phyloP scores from a whole-genome alignment of 1,140 invertebrate species.

The Mesaphorura yosii region DNA sequence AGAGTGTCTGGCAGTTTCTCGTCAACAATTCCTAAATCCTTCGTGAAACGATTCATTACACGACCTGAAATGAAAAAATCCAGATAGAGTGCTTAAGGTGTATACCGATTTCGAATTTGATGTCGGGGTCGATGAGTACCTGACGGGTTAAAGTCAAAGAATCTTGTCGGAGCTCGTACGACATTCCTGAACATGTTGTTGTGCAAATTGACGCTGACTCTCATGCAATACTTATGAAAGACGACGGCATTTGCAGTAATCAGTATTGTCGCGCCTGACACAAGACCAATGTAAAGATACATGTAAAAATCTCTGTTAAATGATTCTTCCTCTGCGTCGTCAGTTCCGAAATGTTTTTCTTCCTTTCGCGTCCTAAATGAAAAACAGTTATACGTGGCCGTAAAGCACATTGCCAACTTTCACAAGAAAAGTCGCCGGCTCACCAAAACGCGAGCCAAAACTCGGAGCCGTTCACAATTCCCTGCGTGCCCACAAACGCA shows the following conservation, averaged over 20 bases:
- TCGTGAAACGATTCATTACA: constrained; percentile 63
- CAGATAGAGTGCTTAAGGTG: not conserved
- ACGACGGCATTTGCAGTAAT: not conserved
- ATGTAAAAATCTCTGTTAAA: constrained; percentile 59
- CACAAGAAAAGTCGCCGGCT: not conserved
- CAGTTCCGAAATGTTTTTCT: not conserved
- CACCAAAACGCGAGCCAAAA: constrained; percentile 13
- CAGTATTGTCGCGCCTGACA: not conserved
- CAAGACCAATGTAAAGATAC: constrained; percentile 38
- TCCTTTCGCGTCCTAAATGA: not conserved
- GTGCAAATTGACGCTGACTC: not conserved
- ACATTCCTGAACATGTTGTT: not conserved
- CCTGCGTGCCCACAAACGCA: not conserved
- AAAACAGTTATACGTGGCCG: not conserved
- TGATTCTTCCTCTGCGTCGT: constrained; percentile 35
- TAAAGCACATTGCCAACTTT: not conserved
- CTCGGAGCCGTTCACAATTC: constrained; percentile 2
- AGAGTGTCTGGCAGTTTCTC: constrained; percentile 65
- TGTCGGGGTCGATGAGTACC: not conserved
- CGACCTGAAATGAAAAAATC: constrained; percentile 38
- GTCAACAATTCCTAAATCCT: constrained; percentile 69
- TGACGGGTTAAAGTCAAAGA: constrained; percentile 45
- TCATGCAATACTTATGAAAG: not conserved
- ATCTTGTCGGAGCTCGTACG: not conserved
- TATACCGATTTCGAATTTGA: not conserved